Evolutionary conservation across 2,888 invertebrate species (phyloP).

Genomic region (Tipula vernalis): DNA sequence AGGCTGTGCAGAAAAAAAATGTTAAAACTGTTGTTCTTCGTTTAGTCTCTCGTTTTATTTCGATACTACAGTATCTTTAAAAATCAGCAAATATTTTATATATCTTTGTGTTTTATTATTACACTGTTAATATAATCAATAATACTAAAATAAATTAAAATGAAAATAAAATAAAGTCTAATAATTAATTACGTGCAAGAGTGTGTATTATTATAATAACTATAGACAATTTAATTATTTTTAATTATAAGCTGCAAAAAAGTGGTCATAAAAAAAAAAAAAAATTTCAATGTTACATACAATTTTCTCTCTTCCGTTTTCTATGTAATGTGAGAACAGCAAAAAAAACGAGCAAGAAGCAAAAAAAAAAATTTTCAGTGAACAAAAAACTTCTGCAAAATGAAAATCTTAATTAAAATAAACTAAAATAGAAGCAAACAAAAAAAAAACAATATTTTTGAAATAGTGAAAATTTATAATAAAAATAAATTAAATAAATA

Average conservation of each 20-base stretch:
- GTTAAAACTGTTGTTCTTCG: background rate
- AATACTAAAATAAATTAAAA: background rate
- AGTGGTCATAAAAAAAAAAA: background rate
- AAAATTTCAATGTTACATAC: background rate
- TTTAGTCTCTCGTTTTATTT: background rate
- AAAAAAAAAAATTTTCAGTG: background rate
- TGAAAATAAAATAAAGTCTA: background rate
- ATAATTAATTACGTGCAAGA: background rate
- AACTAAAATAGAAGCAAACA: background rate
- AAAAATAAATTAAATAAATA: background rate
- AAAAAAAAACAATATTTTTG: background rate
- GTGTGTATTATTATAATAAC: background rate
- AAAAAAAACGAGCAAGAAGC: background rate
- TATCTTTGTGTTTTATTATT: background rate
- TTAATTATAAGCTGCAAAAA: background rate
- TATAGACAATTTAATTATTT: background rate
- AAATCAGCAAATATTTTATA: background rate
- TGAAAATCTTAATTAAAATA: background rate
- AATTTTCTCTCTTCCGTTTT: background rate
- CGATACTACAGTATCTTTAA: background rate
- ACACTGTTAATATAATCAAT: background rate
- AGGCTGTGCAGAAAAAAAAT: background rate
- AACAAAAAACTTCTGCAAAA: background rate
- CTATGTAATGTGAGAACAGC: background rate
- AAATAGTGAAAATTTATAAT: background rate